phyloP scores from a whole-genome alignment of 1,140 invertebrate genomes.

The Calliopsis andreniformis region DNA sequence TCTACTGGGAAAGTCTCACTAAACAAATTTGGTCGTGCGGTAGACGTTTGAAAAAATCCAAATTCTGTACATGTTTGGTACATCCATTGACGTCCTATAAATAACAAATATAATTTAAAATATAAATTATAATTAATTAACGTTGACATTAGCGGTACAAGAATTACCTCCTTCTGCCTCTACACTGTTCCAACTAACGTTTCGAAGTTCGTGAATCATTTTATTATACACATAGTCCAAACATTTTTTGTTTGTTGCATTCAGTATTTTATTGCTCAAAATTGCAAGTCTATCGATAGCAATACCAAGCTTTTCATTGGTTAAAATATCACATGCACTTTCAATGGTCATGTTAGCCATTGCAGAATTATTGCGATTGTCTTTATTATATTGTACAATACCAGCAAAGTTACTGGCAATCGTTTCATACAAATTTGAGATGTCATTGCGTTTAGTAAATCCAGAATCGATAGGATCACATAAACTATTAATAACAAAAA shows the following conservation, averaged over 20 bases:
- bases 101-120: conserved; percentile 11
- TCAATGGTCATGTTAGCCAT: conserved; percentile 90
- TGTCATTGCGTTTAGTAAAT: conserved; percentile 85
- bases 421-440: conserved; percentile 90
- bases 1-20: conserved; percentile 89
- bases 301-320: conserved; percentile 82
- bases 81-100: conserved; percentile 91
- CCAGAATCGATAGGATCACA: conserved; percentile 87
- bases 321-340: conserved; percentile 89
- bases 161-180: conserved; percentile 84
- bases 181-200: conserved; percentile 86
- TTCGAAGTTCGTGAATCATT: conserved; percentile 88
- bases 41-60: conserved; percentile 96
- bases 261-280: conserved; percentile 88
- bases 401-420: conserved; percentile 93
- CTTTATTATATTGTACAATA: conserved; percentile 97
- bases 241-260: conserved; percentile 87
- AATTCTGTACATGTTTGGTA: conserved; percentile 98
- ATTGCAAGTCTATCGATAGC: conserved; percentile 87
- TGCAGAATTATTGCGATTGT: conserved; percentile 88
- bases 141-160: not conserved
- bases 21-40: conserved; percentile 87
- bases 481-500: conserved; percentile 82
- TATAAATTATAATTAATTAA: not conserved
- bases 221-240: conserved; percentile 92